Conservation (phyloP, 1,140 invertebrate species). For the Drosophila baimaii region DNA sequence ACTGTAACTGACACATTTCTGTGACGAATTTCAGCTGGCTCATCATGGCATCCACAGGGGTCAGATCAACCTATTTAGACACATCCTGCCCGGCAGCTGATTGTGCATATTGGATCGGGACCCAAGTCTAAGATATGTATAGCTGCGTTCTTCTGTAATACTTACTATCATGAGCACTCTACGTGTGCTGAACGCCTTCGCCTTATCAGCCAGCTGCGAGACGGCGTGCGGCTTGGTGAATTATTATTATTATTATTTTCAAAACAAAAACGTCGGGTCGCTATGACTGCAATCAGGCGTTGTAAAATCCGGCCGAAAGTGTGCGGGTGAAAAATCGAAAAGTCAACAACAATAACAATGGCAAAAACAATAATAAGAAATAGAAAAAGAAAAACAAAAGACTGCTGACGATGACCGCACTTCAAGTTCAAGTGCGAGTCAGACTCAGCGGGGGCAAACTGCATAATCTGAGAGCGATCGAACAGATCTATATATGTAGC, state of each 20-base stretch:
- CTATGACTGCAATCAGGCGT: constrained; percentile 56
- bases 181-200: constrained; percentile 54
- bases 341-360: constrained; percentile 64
- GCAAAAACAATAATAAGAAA: constrained; percentile 55
- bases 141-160: constrained; percentile 12
- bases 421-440: constrained; percentile 60
- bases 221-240: constrained; percentile 41
- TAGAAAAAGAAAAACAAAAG: constrained; percentile 20
- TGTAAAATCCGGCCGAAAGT: constrained; percentile 50
- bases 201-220: constrained; percentile 29
- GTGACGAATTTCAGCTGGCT: constrained; percentile 16
- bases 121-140: constrained; percentile 21
- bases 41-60: constrained; percentile 16
- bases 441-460: constrained; percentile 18
- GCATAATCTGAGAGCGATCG: constrained; percentile 1
- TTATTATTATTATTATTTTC: constrained; percentile 51
- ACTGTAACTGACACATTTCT: constrained; percentile 41
- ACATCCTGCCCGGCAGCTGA: constrained; percentile 38
- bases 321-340: constrained; percentile 45
- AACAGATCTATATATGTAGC: neutral
- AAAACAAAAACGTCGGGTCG: constrained; percentile 54
- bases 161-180: constrained; percentile 45
- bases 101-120: constrained; percentile 15
- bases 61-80: constrained; percentile 17
- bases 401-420: constrained; percentile 33